Base-by-base conservation (phyloP, 2,888 invertebrate species). In the Plutella xylostella region DNA sequence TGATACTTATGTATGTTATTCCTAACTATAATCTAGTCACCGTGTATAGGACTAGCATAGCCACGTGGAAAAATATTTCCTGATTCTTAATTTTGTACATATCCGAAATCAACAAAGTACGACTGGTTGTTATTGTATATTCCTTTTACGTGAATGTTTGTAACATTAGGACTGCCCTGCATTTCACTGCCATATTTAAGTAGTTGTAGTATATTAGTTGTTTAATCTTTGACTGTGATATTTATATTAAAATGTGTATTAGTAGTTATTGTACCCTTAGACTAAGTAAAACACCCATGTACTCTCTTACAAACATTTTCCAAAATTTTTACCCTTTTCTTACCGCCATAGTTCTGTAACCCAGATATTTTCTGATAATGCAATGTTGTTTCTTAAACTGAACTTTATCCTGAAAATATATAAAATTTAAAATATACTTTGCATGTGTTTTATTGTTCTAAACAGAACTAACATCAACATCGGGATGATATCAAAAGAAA, bases 171-270 rank as follows among this genome's bases (percentile, higher is more conserved):
- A 11, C 58, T 61, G 60, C 63, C 63, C 64, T 65, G 67, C 67
- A 70, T 74, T 68, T 72, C 72, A 80, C 79, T 83, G 82, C 80
- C 82, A 77, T 77, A 70, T 69, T 43, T 51, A 50, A 46, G 45
- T 50, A 70, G 59, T 58, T 63, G 66, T 78, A 76, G 74, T 61
- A n/a, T n/a, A n/a, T 50, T 61, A 82, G 80, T 74, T 76, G 61
- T 76, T 65, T 78, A 76, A 80, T 73, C 70, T 76, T 78, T 75
- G 80, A 80, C 82, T 83, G 82, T 83, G 82, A 83, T 83, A 83
- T 79, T 82, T 80, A 80, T 80, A 70, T 77, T 78, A 78, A 63
- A 71, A 79, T 73, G 72, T 78, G 78, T 78, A 77, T 73, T 79
- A 79, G 77, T 64, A 61, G 55, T 69, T 44, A 45, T 43, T 70